These are phyloP conservation scores for Arctopsyche grandis DNA, from an alignment of 1,140 invertebrate genomes.

Conservation along the genomic window DNA sequence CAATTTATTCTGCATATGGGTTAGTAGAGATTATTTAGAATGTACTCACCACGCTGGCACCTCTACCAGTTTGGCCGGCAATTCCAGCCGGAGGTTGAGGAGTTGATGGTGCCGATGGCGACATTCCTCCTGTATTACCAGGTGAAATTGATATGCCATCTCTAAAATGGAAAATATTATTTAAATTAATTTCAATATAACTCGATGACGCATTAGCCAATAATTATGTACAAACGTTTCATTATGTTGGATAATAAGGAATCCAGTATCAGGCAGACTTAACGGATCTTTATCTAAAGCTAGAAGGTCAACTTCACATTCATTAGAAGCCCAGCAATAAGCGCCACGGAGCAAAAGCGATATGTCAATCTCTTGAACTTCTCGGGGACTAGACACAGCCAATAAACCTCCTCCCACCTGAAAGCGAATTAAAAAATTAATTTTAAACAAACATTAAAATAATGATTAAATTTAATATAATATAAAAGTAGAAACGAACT, in stretches of 20 bases:
- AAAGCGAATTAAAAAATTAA: slow-evolving; percentile 34
- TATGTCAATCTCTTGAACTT: slow-evolving; percentile 98
- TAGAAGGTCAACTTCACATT: slow-evolving; percentile 95
- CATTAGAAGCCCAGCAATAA: slow-evolving; percentile 92
- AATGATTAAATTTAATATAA: not conserved
- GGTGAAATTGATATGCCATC: slow-evolving; percentile 49
- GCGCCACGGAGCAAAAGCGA: slow-evolving; percentile 86
- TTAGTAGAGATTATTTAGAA: not conserved
- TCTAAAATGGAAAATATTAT: slow-evolving; percentile 16
- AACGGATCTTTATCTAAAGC: slow-evolving; percentile 82
- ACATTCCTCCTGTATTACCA: slow-evolving; percentile 52
- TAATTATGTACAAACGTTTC: slow-evolving; percentile 68
- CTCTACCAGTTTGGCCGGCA: slow-evolving; percentile 86
- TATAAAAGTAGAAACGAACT: slow-evolving; percentile 17
- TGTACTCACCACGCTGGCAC: slow-evolving; percentile 85
- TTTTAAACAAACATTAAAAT: slow-evolving; percentile 3
- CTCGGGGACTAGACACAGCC: slow-evolving; percentile 92
- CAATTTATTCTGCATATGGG: too few relatives aligned
- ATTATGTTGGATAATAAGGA: slow-evolving; percentile 89
- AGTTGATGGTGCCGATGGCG: slow-evolving; percentile 67
- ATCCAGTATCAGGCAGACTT: slow-evolving; percentile 81
- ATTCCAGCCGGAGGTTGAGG: slow-evolving; percentile 71
- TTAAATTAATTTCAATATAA: not conserved
- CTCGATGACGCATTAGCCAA: not conserved
- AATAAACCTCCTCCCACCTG: slow-evolving; percentile 85